These are phyloP conservation scores for Caenorhabditis plicata DNA, from an alignment of 2,888 invertebrate species.

Conservation along the genomic window DNA sequence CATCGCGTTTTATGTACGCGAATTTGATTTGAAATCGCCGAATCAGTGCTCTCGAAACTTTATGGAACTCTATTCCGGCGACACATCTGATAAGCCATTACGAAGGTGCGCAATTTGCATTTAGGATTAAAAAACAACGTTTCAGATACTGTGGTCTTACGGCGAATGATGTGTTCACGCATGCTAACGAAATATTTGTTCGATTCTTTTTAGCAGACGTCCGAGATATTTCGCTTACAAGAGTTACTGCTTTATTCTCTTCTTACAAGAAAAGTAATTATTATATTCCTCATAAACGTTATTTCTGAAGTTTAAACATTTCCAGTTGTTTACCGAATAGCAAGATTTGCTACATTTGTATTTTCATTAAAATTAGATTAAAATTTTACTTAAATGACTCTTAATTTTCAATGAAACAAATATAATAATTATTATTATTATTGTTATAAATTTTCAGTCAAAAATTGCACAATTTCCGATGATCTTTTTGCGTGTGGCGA, in stretches of 20 bases:
- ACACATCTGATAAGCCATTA: constrained; percentile 49
- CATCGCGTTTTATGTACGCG: constrained; percentile 54
- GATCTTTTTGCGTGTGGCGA: constrained; percentile 62
- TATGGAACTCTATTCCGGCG: constrained; percentile 60
- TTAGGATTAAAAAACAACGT: background rate
- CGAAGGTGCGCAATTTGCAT: constrained; percentile 24
- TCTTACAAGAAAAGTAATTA: constrained; percentile 44
- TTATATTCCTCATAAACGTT: constrained; percentile 1
- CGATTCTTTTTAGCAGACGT: constrained; percentile 39
- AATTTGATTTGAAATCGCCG: constrained; percentile 55
- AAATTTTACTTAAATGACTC: too few species aligned
- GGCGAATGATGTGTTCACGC: constrained; percentile 41
- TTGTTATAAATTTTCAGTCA: constrained; percentile 44
- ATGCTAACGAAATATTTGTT: constrained; percentile 40
- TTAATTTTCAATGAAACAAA: background rate
- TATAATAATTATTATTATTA: background rate
- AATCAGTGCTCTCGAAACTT: constrained; percentile 63
- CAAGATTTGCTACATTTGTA: too few species aligned
- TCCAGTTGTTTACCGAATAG: background rate
- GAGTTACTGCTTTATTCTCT: constrained; percentile 37
- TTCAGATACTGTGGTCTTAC: constrained; percentile 51
- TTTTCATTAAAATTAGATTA: too few species aligned
- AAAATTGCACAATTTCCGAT: constrained; percentile 56
- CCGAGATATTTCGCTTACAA: constrained; percentile 28
- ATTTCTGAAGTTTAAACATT: background rate